Conservation (phyloP, 2,113 vertebrate genomes). For the Cervus canadensis region DNA sequence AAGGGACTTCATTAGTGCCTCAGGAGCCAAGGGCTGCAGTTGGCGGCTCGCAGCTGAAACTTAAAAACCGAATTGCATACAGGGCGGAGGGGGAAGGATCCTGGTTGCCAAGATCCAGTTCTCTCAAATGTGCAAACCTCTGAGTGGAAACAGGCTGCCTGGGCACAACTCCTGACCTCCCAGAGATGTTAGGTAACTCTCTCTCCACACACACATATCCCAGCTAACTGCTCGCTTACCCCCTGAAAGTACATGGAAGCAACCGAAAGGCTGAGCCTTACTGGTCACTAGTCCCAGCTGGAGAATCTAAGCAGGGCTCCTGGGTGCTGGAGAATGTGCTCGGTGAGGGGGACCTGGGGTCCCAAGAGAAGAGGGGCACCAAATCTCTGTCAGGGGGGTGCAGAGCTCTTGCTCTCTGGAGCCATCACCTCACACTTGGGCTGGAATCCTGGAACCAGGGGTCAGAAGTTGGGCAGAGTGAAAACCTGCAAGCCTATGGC, state of each 20-base stretch:
- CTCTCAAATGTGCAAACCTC: constrained; percentile 9
- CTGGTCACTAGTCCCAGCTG: background rate
- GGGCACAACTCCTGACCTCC: background rate
- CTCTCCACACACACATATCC: background rate
- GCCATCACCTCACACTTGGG: background rate
- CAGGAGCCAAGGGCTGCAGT: background rate
- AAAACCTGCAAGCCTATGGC: background rate
- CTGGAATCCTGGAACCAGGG: background rate
- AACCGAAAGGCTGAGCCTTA: background rate
- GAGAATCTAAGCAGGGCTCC: background rate
- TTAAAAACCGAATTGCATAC: constrained; percentile 21
- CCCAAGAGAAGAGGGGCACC: background rate
- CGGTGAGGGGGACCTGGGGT: no score
- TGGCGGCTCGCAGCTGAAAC: constrained; percentile 23
- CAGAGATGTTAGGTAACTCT: background rate
- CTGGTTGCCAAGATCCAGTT: background rate
- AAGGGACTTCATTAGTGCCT: background rate
- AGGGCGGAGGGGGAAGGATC: rapidly evolving
- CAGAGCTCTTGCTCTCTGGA: background rate
- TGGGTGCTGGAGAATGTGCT: background rate
- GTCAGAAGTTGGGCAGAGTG: background rate
- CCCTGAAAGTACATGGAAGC: background rate
- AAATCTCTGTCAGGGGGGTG: rapidly evolving
- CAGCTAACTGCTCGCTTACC: background rate
- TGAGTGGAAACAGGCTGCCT: background rate